Evolutionary conservation across 2,888 invertebrate species (phyloP), one percentile per base, ranked within the genome.

Genomic region (Myopa testacea): DNA sequence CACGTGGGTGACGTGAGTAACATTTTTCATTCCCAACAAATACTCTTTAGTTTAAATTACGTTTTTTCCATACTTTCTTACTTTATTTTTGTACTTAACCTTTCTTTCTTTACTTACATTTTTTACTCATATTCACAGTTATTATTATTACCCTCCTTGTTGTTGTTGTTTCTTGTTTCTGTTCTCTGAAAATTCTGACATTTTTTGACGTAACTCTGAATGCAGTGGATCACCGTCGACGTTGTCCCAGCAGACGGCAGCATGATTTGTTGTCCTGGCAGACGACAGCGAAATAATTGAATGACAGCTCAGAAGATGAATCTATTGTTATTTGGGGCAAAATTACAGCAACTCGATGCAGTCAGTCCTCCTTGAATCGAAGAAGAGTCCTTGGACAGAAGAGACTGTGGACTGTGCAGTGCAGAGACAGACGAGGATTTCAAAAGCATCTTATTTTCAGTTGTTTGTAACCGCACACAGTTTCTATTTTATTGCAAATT

Each of bases 261-360:
- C 55, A 34, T 37, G 71, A 71, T 71, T 58, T 58, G 55, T 71
- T 58, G 37, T 71, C 34, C 34, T 26, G 71, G 16, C 8, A 52
- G 12, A 52, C 71, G 71, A 71, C 50, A 71, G 34, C 34, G 71
- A 55, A 58, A 55, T 71, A 71, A 71, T 71, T 58, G 71, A 71
- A 69, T 69, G 26, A 19, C 69, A 69, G 69, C 34, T 8, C 19
- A 69, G 26, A 71, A 58, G 38, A 45, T 19, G 19, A 14, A 50
- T 58, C 38, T n/a, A 71, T 58, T 71, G 58, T 58, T 58, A 71
- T 71, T 70, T 52, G 52, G 34, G 26, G 50, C 69, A 69, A 69
- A 69, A 69, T 45, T 19, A 26, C n/a, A 69, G 4, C 52, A 26
- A 50, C 40, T 26, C 45, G 19, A 19, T 60, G 19, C 60, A 26